phyloP scores from a whole-genome alignment of 92 coral and sea anemone species.

The Muricea muricata region DNA sequence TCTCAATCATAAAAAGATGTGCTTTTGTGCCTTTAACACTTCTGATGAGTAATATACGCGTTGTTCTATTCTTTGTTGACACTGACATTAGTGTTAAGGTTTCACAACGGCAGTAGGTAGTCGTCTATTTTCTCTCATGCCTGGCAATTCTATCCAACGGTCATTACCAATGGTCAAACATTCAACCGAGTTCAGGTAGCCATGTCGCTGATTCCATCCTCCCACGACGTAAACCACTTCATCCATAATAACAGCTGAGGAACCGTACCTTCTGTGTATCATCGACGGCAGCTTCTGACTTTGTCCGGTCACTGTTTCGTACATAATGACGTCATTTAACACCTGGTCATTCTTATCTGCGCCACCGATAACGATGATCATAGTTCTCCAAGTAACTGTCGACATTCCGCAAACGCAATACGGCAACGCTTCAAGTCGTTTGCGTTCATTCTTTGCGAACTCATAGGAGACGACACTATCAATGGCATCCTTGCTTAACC shows the following conservation, averaged over 20 bases:
- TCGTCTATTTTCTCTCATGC: slow-evolving; percentile 4
- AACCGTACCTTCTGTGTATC: slow-evolving; percentile 83
- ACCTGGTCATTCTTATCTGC: not conserved
- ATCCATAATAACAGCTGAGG: slow-evolving; percentile 73
- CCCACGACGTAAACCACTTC: slow-evolving; percentile 76
- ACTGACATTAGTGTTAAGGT: not conserved
- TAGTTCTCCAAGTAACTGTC: slow-evolving; percentile 12
- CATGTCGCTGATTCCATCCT: slow-evolving; percentile 79
- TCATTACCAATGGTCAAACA: slow-evolving; percentile 50
- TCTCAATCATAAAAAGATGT: too few species aligned
- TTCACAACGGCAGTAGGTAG: slow-evolving; percentile 12
- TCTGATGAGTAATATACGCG: too few species aligned
- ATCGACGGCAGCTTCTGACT: slow-evolving; percentile 75
- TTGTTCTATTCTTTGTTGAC: too few species aligned
- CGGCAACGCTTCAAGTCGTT: not conserved
- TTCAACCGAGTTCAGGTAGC: slow-evolving; percentile 78
- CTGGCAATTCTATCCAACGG: slow-evolving; percentile 3
- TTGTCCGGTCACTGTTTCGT: slow-evolving; percentile 77
- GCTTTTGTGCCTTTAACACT: too few species aligned
- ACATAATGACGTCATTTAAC: slow-evolving; percentile 10
- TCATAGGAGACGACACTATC: slow-evolving; percentile 15
- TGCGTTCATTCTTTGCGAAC: not conserved
- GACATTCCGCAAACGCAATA: slow-evolving; percentile 22
- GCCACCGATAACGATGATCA: slow-evolving; percentile 20
- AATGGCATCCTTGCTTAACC: not conserved